Conservation (phyloP, 2,888 invertebrate species). For the Anthoptus insignis region DNA sequence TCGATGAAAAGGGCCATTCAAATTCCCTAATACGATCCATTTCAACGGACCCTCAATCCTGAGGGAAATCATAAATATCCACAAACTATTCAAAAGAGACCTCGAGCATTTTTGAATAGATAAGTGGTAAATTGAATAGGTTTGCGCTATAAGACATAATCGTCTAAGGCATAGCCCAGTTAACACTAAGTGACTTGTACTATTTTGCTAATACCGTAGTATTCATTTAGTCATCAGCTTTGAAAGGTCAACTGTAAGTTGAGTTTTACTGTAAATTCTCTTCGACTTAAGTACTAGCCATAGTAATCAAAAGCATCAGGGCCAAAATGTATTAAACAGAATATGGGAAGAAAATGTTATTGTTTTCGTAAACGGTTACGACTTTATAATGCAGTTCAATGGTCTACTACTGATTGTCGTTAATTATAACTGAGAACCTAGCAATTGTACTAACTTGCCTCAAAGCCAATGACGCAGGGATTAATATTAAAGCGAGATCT, state of each 20-base stretch:
- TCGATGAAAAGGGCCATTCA: background rate
- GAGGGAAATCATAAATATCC: background rate
- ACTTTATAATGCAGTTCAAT: too few relatives aligned
- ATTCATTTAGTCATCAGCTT: slow-evolving; percentile 4
- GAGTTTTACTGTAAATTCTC: background rate
- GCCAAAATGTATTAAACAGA: too few relatives aligned
- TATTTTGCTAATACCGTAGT: background rate
- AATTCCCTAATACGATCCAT: background rate
- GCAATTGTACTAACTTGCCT: too few relatives aligned
- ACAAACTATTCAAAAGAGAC: background rate
- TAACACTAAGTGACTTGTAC: background rate
- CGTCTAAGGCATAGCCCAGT: background rate
- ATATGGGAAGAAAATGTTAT: too few relatives aligned
- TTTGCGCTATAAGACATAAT: background rate
- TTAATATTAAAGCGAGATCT: too few relatives aligned
- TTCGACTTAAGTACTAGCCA: background rate
- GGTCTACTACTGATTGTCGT: too few relatives aligned
- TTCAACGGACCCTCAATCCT: background rate
- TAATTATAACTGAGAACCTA: too few relatives aligned
- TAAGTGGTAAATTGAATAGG: background rate
- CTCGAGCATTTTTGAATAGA: background rate
- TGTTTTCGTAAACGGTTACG: too few relatives aligned
- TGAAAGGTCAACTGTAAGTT: background rate
- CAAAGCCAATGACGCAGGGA: too few relatives aligned
- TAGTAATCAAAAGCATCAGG: too few relatives aligned